Conservation (phyloP, 2,113 vertebrate species). For the Notechis scutatus region DNA sequence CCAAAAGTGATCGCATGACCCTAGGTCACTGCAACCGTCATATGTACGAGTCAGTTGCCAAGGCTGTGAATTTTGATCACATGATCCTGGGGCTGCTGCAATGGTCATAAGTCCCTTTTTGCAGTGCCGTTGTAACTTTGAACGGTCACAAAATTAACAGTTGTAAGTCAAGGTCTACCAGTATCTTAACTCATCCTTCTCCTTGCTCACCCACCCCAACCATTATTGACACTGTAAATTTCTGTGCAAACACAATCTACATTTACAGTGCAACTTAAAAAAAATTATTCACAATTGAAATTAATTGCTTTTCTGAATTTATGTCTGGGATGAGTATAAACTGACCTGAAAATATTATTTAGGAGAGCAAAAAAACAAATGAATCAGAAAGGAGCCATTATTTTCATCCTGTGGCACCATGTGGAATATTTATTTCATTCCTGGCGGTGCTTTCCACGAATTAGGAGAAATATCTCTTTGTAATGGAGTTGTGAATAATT, state of each 20-base stretch:
- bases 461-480: conserved; percentile 25
- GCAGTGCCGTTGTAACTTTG: background rate
- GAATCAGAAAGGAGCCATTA: conserved; percentile 11
- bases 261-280: background rate
- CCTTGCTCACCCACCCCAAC: background rate
- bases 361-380: background rate
- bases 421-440: background rate
- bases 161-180: background rate
- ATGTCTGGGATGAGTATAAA: background rate
- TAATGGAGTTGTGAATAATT: conserved; percentile 21
- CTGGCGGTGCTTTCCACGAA: background rate
- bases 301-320: background rate
- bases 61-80: background rate
- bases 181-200: background rate
- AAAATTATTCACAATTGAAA: background rate
- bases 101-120: background rate
- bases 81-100: background rate
- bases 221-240: background rate
- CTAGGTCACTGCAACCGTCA: background rate
- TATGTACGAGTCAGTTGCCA: background rate
- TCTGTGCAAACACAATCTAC: no score
- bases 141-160: background rate
- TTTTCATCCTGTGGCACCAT: conserved; percentile 17
- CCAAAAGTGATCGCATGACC: background rate
- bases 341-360: background rate